Evolutionary conservation across 2,888 invertebrate species (phyloP).

Genomic region (Subacronicta megacephala): DNA sequence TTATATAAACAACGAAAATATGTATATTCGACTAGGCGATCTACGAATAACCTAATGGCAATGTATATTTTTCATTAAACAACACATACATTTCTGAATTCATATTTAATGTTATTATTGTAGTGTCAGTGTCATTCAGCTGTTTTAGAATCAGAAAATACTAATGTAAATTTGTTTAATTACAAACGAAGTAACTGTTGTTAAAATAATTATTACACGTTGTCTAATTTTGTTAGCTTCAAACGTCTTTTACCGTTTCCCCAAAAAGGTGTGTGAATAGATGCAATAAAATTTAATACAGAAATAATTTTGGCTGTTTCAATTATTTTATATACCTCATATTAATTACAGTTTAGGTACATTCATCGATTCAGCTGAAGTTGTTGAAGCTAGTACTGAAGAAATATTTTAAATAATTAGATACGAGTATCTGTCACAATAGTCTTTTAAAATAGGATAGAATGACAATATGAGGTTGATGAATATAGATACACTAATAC

Average conservation of each 20-base stretch:
- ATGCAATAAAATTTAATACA: slow-evolving; percentile 90
- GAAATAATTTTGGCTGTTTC: slow-evolving; percentile 73
- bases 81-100: slow-evolving; percentile 32
- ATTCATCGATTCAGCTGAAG: not conserved
- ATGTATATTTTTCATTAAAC: slow-evolving; percentile 50
- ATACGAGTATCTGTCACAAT: too few species aligned
- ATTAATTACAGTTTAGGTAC: not conserved
- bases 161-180: slow-evolving; percentile 47
- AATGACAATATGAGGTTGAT: too few species aligned
- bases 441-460: too few species aligned
- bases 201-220: slow-evolving; percentile 51
- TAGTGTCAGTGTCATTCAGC: slow-evolving; percentile 38
- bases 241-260: slow-evolving; percentile 80
- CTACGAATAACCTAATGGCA: slow-evolving; percentile 42
- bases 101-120: slow-evolving; percentile 36
- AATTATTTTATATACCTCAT: slow-evolving; percentile 37
- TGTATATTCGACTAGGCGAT: slow-evolving; percentile 53
- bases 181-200: slow-evolving; percentile 49
- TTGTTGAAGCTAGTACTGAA: not conserved
- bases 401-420: not conserved
- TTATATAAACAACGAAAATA: slow-evolving; percentile 70
- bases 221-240: slow-evolving; percentile 72
- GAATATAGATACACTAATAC: too few species aligned
- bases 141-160: slow-evolving; percentile 41
- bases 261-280: slow-evolving; percentile 90